Evolutionary conservation across 2,797 vertebrate genomes (phyloP).

Genomic region (Lagodon rhomboides): DNA sequence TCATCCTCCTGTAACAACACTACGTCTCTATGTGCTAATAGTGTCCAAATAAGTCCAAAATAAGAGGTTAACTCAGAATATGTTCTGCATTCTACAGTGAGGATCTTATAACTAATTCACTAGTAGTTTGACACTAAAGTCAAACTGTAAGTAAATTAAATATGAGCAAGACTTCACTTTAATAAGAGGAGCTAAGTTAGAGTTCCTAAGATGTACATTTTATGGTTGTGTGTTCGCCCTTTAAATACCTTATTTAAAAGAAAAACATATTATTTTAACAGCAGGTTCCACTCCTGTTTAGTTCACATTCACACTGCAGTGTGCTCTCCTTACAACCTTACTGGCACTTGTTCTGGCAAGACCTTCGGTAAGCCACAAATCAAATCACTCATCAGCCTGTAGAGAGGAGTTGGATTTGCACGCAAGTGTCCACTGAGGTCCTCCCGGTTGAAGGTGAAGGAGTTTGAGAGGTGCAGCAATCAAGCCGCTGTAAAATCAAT

Average conservation of each 20-base stretch:
- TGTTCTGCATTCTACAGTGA: no score
- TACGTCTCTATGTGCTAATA: no score
- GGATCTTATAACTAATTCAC: no score
- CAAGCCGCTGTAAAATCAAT: constrained; percentile 52
- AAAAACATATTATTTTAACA: not conserved
- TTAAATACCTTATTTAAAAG: not conserved
- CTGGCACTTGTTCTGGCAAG: not conserved
- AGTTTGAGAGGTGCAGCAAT: constrained; percentile 37
- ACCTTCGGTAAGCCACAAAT: not conserved
- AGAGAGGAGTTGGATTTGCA: constrained; percentile 8
- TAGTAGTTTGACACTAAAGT: no score
- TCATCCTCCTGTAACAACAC: no score
- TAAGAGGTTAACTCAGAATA: no score
- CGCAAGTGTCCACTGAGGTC: constrained; percentile 16
- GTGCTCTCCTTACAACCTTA: not conserved
- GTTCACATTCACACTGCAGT: not conserved
- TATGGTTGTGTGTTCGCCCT: not conserved
- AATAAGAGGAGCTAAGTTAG: no score
- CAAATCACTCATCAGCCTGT: constrained; percentile 5
- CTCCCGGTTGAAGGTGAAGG: constrained; percentile 40
- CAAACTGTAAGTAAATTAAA: no score
- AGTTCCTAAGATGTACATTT: no score
- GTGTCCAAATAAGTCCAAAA: no score
- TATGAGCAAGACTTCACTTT: no score
- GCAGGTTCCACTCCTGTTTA: not conserved